phyloP scores from a whole-genome alignment of 2,797 vertebrate species.

The Eremophila alpestris region DNA sequence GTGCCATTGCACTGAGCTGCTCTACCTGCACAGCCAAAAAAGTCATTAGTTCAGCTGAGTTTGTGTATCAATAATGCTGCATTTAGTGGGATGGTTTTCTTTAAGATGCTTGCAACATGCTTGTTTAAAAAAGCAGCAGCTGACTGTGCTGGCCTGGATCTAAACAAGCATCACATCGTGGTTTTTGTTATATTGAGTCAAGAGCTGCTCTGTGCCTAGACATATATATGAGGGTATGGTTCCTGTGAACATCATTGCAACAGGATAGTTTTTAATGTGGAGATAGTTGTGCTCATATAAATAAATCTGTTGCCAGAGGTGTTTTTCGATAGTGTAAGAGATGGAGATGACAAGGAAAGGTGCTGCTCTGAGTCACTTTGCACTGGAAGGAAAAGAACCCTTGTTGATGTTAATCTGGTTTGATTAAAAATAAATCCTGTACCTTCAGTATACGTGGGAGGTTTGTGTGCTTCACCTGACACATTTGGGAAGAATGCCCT shows the following conservation, averaged over 20 bases:
- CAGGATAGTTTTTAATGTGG: background rate
- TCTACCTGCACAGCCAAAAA: background rate
- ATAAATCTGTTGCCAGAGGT: background rate
- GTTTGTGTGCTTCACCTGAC: background rate
- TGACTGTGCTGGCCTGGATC: background rate
- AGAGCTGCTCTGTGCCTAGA: background rate
- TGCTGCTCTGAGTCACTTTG: background rate
- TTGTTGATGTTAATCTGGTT: background rate
- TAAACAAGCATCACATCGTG: background rate
- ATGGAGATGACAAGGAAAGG: background rate
- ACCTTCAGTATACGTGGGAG: background rate
- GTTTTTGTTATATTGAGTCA: background rate
- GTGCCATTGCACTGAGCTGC: background rate
- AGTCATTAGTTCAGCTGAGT: background rate
- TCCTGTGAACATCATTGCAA: background rate
- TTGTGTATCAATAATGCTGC: background rate
- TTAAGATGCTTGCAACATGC: background rate
- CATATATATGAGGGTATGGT: background rate
- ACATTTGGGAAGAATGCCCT: background rate
- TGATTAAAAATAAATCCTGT: fast-evolving
- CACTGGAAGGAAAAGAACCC: background rate
- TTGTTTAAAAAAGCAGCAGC: background rate
- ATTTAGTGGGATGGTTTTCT: background rate
- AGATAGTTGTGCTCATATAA: background rate
- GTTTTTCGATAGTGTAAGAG: background rate